phyloP scores from a whole-genome alignment of 1,140 invertebrate genomes.

The Orussus abietinus region DNA sequence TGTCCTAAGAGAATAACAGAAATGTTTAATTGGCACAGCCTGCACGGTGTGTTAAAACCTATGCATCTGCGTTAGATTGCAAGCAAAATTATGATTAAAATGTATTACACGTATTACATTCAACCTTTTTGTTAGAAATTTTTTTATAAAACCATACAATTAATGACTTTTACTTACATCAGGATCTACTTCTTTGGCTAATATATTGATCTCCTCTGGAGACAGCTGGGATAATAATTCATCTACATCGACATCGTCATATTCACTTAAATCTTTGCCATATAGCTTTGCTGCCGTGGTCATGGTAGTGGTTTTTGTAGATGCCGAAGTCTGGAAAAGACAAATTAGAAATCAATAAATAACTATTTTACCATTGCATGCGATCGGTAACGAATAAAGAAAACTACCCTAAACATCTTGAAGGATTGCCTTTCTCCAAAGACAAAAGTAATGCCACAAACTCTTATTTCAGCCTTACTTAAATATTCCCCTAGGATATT shows the following conservation, averaged over 20 bases:
- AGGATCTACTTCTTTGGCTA: constrained; percentile 98
- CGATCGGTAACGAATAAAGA: background rate
- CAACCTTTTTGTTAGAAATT: too few relatives aligned
- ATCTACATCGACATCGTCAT: constrained; percentile 96
- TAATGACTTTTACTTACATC: constrained; percentile 74
- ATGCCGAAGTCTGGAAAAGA: constrained; percentile 73
- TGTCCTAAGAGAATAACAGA: constrained; percentile 70
- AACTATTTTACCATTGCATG: background rate
- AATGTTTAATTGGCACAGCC: too few relatives aligned
- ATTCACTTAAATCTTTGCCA: constrained; percentile 88
- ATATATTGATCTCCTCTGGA: constrained; percentile 92
- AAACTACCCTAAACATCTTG: too few relatives aligned
- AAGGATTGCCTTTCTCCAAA: too few relatives aligned
- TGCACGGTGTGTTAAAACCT: too few relatives aligned
- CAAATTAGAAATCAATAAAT: constrained; percentile 10
- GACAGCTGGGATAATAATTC: constrained; percentile 91
- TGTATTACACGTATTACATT: too few relatives aligned
- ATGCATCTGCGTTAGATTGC: too few relatives aligned
- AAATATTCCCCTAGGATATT: too few relatives aligned
- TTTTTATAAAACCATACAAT: too few relatives aligned
- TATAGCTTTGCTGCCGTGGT: constrained; percentile 86
- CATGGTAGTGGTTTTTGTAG: constrained; percentile 81
- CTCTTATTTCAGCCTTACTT: too few relatives aligned
- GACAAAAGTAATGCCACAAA: too few relatives aligned
- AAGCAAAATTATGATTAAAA: too few relatives aligned